These are phyloP conservation scores for Gallinago solitaria DNA, from an alignment of 2,797 vertebrate genomes.

Conservation along the genomic window DNA sequence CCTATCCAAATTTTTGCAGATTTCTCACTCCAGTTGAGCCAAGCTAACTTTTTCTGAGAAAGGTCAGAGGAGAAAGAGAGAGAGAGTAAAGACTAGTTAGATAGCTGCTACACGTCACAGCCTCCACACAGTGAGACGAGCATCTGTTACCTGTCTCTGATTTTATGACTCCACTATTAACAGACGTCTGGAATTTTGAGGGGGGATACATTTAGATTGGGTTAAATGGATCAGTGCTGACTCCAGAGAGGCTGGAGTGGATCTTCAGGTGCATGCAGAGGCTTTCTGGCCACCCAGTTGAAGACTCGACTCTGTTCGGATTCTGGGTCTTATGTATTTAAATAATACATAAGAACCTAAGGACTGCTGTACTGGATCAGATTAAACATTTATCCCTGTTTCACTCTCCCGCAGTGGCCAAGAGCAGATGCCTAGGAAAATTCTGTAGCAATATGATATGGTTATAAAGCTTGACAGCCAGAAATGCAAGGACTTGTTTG, in stretches of 20 bases:
- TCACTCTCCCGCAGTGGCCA: not conserved
- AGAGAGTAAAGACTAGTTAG: not conserved
- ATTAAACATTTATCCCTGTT: not conserved
- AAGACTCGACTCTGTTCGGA: not conserved
- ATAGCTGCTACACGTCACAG: not conserved
- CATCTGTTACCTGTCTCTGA: not conserved
- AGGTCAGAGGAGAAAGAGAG: not conserved
- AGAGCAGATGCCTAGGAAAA: not conserved
- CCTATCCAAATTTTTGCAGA: not conserved
- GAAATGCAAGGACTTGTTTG: not conserved
- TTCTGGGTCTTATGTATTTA: not conserved
- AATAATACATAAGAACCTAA: not conserved
- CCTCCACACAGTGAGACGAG: not conserved
- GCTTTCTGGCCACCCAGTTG: accelerated
- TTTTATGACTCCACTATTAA: not conserved
- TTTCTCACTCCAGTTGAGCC: not conserved
- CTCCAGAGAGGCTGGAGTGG: not conserved
- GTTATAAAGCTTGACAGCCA: not conserved
- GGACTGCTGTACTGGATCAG: not conserved
- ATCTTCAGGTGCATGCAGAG: not conserved
- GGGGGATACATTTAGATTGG: not conserved
- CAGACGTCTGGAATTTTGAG: not conserved
- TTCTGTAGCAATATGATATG: not conserved
- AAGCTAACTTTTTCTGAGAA: not conserved
- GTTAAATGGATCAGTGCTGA: not conserved